Percentiles rank a stretch among this genome's conserved stretches.
Conservation (phyloP, 2,113 vertebrate species). For the Microtus richardsoni region DNA sequence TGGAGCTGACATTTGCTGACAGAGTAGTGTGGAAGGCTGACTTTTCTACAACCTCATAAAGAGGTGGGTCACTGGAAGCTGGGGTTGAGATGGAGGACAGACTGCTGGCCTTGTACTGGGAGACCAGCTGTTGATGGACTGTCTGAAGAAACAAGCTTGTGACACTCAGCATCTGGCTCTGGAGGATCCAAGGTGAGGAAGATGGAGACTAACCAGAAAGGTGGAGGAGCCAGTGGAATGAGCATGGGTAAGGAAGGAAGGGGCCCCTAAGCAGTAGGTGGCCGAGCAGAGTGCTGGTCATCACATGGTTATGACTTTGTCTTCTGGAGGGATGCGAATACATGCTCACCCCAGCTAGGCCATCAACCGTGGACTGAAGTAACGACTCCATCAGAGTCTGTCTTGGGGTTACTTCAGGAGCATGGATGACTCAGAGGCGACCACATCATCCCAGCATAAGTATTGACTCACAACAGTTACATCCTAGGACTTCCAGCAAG, state of each 20-base stretch:
- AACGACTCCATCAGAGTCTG: background rate
- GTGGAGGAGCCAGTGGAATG: background rate
- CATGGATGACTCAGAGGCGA: background rate
- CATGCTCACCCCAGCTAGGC: background rate
- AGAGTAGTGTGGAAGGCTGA: too few relatives aligned
- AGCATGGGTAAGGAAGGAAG: background rate
- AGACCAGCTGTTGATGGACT: background rate
- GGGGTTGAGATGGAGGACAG: background rate
- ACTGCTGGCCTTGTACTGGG: background rate
- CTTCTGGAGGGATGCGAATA: background rate
- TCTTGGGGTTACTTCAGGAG: background rate
- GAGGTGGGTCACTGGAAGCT: background rate
- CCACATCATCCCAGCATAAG: background rate
- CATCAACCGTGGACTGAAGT: background rate
- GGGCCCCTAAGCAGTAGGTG: background rate
- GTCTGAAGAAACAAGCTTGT: background rate
- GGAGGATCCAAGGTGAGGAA: background rate
- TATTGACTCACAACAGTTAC: background rate
- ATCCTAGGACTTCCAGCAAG: background rate
- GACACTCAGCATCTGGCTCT: background rate
- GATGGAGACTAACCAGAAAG: background rate
- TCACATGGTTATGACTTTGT: background rate
- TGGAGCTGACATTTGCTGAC: background rate
- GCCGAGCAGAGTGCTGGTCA: background rate
- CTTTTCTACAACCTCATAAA: background rate